Percentiles rank a stretch among this genome's conserved stretches.
Conservation (phyloP, 2,113 vertebrate species). For the Sardina pilchardus region DNA sequence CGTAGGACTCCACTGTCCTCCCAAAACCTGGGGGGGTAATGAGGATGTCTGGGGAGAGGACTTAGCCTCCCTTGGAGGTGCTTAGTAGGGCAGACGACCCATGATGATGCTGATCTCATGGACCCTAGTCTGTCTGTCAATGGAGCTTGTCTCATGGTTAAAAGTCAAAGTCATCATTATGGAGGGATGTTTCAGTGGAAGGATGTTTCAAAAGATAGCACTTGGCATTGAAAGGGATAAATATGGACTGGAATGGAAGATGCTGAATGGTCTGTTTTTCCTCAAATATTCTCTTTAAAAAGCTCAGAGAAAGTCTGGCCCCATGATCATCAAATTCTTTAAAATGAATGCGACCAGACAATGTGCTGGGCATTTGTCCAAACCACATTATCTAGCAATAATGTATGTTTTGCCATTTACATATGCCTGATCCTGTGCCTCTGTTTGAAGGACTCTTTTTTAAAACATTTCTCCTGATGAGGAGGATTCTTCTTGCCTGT, state of each 20-base stretch:
- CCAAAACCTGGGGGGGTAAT: background rate
- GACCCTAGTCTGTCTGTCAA: background rate
- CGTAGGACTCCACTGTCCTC: background rate
- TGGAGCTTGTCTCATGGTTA: background rate
- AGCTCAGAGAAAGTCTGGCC: background rate
- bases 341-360: background rate
- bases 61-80: background rate
- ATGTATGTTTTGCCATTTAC: background rate
- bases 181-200: background rate
- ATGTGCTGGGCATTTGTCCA: background rate
- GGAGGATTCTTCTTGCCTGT: background rate
- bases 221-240: background rate
- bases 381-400: no score
- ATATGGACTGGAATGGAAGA: background rate
- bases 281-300: background rate
- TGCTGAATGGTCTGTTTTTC: background rate
- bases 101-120: background rate
- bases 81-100: background rate
- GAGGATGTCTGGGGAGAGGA: background rate
- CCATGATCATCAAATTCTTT: background rate
- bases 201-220: background rate
- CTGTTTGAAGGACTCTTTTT: background rate
- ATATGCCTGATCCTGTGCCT: background rate
- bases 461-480: background rate
- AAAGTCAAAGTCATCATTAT: background rate